A percentile compares a stretch with the other conserved stretches of the same genome.
phyloP scores from a whole-genome alignment of 1,140 invertebrate species.

The Drosophila nebulosa region DNA sequence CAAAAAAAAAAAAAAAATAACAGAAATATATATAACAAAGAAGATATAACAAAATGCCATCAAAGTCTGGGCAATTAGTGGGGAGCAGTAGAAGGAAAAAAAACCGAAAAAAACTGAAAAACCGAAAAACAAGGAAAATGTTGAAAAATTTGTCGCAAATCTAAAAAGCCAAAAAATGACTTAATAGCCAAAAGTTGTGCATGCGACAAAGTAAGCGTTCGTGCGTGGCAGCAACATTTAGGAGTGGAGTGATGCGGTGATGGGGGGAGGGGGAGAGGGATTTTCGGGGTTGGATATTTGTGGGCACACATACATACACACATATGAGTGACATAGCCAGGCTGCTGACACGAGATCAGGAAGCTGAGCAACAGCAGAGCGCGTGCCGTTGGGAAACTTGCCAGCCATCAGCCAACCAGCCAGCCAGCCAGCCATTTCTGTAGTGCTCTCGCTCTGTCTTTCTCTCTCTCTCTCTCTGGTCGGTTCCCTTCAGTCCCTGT shows the following conservation, averaged over 20 bases:
- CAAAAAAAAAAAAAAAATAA: neutral
- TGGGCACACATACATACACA: conserved; percentile 23
- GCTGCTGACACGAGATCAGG: conserved; percentile 30
- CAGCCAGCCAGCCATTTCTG: conserved; percentile 18
- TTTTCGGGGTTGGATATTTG: conserved; percentile 63
- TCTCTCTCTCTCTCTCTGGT: neutral
- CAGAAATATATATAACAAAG: neutral
- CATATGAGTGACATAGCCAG: conserved; percentile 73
- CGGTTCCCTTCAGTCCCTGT: conserved; percentile 45
- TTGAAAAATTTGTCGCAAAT: conserved; percentile 70
- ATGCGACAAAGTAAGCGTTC: conserved; percentile 78
- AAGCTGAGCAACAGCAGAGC: conserved; percentile 33
- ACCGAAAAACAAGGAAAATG: neutral
- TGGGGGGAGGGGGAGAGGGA: neutral
- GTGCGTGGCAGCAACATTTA: conserved; percentile 62
- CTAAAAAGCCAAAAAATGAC: conserved; percentile 78
- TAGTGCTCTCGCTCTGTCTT: neutral
- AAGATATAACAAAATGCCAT: conserved; percentile 6
- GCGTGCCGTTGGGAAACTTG: conserved; percentile 76
- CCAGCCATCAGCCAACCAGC: conserved; percentile 40
- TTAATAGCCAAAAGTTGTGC: conserved; percentile 77
- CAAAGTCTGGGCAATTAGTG: conserved; percentile 10
- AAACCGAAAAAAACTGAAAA: neutral
- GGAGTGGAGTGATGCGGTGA: neutral
- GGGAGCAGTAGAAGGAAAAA: neutral